Conservation (phyloP, 30 jellyfish, hydroid and myxozoan species). For the Turritopsis rubra region DNA sequence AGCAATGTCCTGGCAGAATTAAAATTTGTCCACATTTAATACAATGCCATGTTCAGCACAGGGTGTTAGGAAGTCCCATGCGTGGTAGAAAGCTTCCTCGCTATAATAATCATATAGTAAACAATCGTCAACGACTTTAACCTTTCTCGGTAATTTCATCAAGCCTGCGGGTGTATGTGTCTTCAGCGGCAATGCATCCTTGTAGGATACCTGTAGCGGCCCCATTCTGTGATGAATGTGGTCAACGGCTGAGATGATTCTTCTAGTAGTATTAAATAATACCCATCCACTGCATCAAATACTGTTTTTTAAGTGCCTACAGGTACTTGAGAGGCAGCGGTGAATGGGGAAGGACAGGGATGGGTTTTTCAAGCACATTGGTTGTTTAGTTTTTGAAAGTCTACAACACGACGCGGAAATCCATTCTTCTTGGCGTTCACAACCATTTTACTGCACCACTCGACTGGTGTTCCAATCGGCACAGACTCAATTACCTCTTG, state of each 20-base stretch:
- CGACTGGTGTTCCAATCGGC: slow-evolving; percentile 22
- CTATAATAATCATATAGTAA: not conserved
- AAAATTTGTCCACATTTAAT: not conserved
- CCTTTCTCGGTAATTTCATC: not conserved
- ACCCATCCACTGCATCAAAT: slow-evolving; percentile 21
- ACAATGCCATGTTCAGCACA: not conserved
- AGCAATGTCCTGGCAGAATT: not conserved
- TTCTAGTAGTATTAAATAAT: slow-evolving; percentile 20
- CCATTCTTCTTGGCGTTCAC: slow-evolving; percentile 44
- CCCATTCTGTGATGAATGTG: not conserved
- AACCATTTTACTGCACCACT: slow-evolving; percentile 36
- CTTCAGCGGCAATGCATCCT: too few relatives aligned
- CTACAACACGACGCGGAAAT: slow-evolving; percentile 27
- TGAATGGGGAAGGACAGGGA: too few relatives aligned
- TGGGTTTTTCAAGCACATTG: slow-evolving; percentile 35
- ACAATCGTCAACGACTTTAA: not conserved
- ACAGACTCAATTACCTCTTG: slow-evolving; percentile 26
- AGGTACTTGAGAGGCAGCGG: too few relatives aligned
- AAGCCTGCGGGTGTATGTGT: not conserved
- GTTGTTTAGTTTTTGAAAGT: slow-evolving; percentile 9
- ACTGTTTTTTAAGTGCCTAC: slow-evolving; percentile 15
- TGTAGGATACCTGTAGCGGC: slow-evolving; percentile 4
- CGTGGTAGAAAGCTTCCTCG: not conserved
- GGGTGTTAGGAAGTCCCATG: not conserved
- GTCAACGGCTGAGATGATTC: not conserved